Base-by-base conservation (phyloP, 2,888 invertebrate species). In the Neria commutata region DNA sequence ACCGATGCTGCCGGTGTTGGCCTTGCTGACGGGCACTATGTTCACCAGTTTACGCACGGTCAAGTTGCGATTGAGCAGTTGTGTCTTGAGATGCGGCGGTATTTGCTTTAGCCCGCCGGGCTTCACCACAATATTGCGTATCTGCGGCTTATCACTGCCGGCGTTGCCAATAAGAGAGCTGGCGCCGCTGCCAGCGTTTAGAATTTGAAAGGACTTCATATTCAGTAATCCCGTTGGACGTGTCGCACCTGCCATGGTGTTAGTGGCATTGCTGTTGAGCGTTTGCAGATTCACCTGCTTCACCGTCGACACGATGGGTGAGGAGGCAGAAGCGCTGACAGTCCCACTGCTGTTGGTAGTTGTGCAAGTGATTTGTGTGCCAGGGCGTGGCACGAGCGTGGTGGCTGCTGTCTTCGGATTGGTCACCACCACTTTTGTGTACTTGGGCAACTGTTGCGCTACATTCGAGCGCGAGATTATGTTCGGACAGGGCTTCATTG, bases 401-500 rank as follows among this genome's bases (percentile, higher is more conserved):
- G 68, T 59, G 5, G 68, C 64, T 11, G 69, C 59, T n/a, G 72
- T 65, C 52, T 74, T 75, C 1, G 75, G 61, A 67, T 72, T 76
- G n/a, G 72, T 71, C 1, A 77, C 72, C 34, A 76, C 70, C 11
- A 77, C 72, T 69, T 76, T 75, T 2, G 76, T 67, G 56, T 74
- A 75, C 60, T 72, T 79, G 29, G 66, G 69, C 37, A 72, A 47
- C 47, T 73, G 68, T 33, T 74, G 71, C 17, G 63, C 66, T 29
- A 70, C 63, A 52, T 57, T 70, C 19, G 78, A 65, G 6, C 79
- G 76, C 6, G 76, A 69, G 37, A 77, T 70, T 3, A 77, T 73
- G 53, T 73, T 76, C 10, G 76, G 69, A 51, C 77, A 69, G 1
- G 80, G 76, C 55, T 80, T 81, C 68, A 81, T 81, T 3, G 71